Conservation (phyloP, 53 echinoderm and acorn worm genomes). For the Temnopleurus reevesii region DNA sequence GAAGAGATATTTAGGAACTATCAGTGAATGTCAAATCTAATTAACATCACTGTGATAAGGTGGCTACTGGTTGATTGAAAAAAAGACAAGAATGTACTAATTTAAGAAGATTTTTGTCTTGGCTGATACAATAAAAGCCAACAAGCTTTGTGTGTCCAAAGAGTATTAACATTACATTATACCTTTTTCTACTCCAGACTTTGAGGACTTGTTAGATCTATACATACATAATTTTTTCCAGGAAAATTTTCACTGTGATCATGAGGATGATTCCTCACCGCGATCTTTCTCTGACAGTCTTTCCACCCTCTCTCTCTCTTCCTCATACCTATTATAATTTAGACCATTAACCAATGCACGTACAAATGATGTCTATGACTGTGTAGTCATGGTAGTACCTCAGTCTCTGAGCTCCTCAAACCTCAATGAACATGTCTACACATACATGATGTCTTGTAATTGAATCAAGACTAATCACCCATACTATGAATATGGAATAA, state of each 20-base stretch:
- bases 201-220: too few species aligned
- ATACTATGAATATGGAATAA: background rate
- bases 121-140: background rate
- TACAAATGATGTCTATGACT: too few species aligned
- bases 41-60: conserved; percentile 24
- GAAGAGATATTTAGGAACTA: background rate
- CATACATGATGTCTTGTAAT: background rate
- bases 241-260: too few species aligned
- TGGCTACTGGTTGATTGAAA: background rate
- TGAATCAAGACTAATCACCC: background rate
- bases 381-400: too few species aligned
- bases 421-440: background rate
- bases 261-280: background rate
- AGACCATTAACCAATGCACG: too few species aligned
- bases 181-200: too few species aligned
- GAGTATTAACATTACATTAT: too few species aligned
- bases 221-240: too few species aligned
- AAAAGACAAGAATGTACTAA: background rate
- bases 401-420: background rate
- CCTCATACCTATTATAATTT: background rate
- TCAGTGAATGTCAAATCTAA: conserved; percentile 6
- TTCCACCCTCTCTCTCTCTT: background rate
- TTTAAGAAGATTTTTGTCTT: background rate
- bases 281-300: background rate
- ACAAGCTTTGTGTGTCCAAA: background rate